Conservation (phyloP, 2,113 vertebrate genomes). For the Scytalopus superciliaris region DNA sequence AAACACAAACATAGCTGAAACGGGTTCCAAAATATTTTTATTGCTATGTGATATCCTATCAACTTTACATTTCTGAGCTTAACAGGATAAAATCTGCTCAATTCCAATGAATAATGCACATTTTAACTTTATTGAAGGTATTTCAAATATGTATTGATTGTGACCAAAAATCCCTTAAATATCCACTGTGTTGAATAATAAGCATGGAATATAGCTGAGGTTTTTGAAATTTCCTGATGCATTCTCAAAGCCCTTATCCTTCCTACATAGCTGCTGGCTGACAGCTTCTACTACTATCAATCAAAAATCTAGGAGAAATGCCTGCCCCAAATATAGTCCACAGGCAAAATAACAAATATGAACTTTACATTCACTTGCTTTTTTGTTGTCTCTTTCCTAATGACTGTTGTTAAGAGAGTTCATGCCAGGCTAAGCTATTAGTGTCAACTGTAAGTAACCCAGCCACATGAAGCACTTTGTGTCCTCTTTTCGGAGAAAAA, state of each 20-base stretch:
- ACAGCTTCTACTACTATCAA: neutral
- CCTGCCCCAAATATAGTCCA: neutral
- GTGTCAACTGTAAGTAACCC: neutral
- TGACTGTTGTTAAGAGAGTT: neutral
- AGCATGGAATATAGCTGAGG: neutral
- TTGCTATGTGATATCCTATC: neutral
- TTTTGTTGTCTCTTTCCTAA: neutral
- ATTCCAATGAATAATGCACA: neutral
- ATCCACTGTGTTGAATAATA: neutral
- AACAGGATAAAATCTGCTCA: neutral
- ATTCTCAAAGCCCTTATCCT: neutral
- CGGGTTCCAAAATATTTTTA: neutral
- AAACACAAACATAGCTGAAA: neutral
- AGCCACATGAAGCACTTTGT: neutral
- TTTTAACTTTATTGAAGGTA: neutral
- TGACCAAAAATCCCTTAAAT: neutral
- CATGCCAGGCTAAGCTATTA: neutral
- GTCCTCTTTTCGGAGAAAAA: neutral
- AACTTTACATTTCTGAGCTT: neutral
- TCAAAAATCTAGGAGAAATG: neutral
- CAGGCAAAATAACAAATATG: neutral
- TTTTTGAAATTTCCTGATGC: neutral
- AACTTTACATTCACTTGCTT: neutral
- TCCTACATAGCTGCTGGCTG: neutral
- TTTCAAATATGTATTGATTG: neutral